phyloP scores from a whole-genome alignment of 2,888 invertebrate species.

The Zeuzera pyrina region DNA sequence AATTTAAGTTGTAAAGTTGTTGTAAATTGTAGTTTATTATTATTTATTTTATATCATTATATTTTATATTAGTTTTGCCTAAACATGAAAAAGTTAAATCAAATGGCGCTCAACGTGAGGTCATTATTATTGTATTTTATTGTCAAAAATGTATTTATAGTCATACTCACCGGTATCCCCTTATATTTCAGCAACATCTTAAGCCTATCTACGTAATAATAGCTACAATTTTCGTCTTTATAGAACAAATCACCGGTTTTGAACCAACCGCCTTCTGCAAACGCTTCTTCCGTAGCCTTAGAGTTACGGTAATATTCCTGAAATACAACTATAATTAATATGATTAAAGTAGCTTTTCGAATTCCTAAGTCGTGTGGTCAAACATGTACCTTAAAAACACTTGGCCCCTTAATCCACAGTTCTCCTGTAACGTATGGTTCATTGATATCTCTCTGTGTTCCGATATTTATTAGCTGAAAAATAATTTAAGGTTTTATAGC shows the following conservation, averaged over 20 bases:
- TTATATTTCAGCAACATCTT: slow-evolving; percentile 43
- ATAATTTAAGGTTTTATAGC: no score
- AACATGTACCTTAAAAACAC: slow-evolving; percentile 9
- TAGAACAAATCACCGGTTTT: slow-evolving; percentile 40
- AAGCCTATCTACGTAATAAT: slow-evolving; percentile 37
- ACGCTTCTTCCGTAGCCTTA: slow-evolving; percentile 25
- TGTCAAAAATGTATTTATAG: neutral
- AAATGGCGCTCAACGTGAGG: no score
- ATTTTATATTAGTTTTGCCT: no score
- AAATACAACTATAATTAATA: slow-evolving; percentile 15
- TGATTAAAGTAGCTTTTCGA: no score
- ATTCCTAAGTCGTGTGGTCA: neutral
- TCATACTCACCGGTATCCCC: slow-evolving; percentile 16
- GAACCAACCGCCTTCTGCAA: slow-evolving; percentile 33
- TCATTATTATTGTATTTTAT: no score
- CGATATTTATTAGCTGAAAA: slow-evolving; percentile 28
- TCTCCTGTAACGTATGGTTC: slow-evolving; percentile 34
- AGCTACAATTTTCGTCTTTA: slow-evolving; percentile 35
- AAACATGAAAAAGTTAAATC: no score
- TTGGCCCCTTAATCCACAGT: slow-evolving; percentile 22
- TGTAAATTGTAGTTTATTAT: no score
- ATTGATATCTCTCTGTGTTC: slow-evolving; percentile 21
- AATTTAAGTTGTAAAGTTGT: no score
- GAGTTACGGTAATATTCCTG: slow-evolving; percentile 28
- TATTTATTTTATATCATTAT: no score